These are phyloP conservation scores for Naja naja DNA, from an alignment of 2,113 vertebrate genomes.

Conservation along the genomic window DNA sequence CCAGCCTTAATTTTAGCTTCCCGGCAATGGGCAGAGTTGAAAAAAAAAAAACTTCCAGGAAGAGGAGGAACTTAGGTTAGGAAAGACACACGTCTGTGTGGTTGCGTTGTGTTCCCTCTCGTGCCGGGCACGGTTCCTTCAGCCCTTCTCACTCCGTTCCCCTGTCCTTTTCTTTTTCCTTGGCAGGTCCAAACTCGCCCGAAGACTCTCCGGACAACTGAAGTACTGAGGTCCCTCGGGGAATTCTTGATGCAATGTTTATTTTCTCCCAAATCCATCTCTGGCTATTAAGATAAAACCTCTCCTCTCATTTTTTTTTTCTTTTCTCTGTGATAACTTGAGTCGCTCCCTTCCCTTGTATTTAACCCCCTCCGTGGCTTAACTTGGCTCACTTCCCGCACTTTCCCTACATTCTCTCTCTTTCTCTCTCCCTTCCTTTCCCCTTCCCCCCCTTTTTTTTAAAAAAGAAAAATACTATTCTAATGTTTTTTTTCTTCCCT, in stretches of 20 bases:
- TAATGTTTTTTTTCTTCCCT: background rate
- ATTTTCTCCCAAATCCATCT: slow-evolving; percentile 58
- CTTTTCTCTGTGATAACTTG: slow-evolving; percentile 90
- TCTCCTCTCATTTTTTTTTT: slow-evolving; percentile 78
- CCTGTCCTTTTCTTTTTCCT: background rate
- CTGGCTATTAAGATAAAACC: slow-evolving; percentile 73
- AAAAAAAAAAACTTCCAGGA: background rate
- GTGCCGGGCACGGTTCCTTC: background rate
- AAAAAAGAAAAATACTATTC: no score
- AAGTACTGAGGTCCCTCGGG: slow-evolving; percentile 73
- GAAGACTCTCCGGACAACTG: slow-evolving; percentile 83
- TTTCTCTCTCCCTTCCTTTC: slow-evolving; percentile 30
- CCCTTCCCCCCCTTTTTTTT: background rate
- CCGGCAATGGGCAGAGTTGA: background rate
- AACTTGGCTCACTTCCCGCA: slow-evolving; percentile 36
- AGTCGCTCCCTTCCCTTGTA: slow-evolving; percentile 83
- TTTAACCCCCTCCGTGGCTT: slow-evolving; percentile 86
- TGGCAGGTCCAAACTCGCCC: slow-evolving; percentile 89
- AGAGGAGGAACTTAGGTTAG: background rate
- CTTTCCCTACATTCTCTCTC: slow-evolving; percentile 37
- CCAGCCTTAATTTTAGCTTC: background rate
- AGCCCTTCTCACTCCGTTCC: background rate
- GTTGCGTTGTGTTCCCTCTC: background rate
- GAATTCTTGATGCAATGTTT: slow-evolving; percentile 50
- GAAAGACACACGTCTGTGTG: background rate